Conservation (phyloP, 2,797 vertebrate species). For the Gadopsis bispinosus region DNA sequence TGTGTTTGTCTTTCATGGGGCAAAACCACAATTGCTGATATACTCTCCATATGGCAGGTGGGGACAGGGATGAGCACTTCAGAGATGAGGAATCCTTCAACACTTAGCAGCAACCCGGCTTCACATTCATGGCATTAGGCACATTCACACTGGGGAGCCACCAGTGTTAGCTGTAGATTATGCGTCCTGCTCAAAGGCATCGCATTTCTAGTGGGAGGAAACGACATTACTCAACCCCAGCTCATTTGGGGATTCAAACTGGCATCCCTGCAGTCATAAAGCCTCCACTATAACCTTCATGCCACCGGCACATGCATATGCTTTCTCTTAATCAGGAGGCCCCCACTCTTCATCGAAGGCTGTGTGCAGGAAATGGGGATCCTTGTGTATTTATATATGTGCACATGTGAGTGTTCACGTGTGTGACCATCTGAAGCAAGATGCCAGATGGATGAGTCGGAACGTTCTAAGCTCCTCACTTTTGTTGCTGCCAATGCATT, state of each 20-base stretch:
- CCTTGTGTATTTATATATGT: constrained; percentile 27
- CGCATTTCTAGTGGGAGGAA: constrained; percentile 47
- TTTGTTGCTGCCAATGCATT: constrained; percentile 31
- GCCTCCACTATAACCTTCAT: constrained; percentile 44
- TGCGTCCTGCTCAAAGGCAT: constrained; percentile 49
- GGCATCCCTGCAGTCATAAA: constrained; percentile 47
- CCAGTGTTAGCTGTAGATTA: constrained; percentile 25
- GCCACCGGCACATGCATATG: constrained; percentile 48
- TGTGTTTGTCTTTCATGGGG: constrained; percentile 6
- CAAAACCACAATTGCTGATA: background rate
- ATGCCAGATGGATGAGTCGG: constrained; percentile 57
- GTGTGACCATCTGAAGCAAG: constrained; percentile 43
- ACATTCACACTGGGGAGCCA: constrained; percentile 23
- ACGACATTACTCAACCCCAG: constrained; percentile 42
- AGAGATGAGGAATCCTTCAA: constrained; percentile 25
- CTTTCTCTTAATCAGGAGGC: constrained; percentile 42
- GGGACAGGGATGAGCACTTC: background rate
- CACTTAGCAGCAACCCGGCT: constrained; percentile 2
- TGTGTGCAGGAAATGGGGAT: constrained; percentile 40
- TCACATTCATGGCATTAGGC: constrained; percentile 35
- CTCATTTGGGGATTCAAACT: constrained; percentile 49
- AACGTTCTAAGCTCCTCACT: constrained; percentile 45
- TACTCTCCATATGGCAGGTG: constrained; percentile 32
- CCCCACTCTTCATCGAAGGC: constrained; percentile 42
- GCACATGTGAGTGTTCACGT: constrained; percentile 24